These are phyloP conservation scores for Bombus balteatus DNA, from an alignment of 1,140 invertebrate species.

Conservation along the genomic window DNA sequence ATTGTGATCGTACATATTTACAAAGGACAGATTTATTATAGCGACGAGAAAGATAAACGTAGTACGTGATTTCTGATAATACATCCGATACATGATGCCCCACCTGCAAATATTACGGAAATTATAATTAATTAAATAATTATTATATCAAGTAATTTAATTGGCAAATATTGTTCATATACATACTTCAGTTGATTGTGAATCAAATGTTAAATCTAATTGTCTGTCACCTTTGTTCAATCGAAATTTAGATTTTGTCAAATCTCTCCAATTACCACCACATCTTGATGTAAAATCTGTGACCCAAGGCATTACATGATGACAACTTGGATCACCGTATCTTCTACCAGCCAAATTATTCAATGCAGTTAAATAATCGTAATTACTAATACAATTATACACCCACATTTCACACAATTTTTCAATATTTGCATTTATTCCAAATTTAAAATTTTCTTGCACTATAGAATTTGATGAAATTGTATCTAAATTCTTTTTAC, in stretches of 20 bases:
- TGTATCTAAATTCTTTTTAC: constrained; percentile 24
- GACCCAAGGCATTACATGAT: constrained; percentile 98
- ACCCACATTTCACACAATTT: constrained; percentile 91
- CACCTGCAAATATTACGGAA: constrained; percentile 79
- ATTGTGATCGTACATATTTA: constrained; percentile 94
- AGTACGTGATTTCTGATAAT: constrained; percentile 98
- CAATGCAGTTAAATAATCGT: constrained; percentile 95
- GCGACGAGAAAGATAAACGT: constrained; percentile 95
- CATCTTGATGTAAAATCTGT: constrained; percentile 93
- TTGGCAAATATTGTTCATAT: background rate
- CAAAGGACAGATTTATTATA: constrained; percentile 92
- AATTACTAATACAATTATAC: constrained; percentile 92
- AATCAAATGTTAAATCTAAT: constrained; percentile 94
- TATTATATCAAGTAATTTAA: background rate
- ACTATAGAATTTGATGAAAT: constrained; percentile 60
- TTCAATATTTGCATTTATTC: constrained; percentile 82
- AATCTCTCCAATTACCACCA: constrained; percentile 93
- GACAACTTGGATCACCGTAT: constrained; percentile 93
- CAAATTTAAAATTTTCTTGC: constrained; percentile 76
- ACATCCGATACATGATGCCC: constrained; percentile 98
- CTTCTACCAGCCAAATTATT: constrained; percentile 92
- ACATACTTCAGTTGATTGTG: constrained; percentile 68
- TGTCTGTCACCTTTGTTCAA: constrained; percentile 98
- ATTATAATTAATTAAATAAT: background rate
- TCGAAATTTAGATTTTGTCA: constrained; percentile 97